Conservation (phyloP, 2,888 invertebrate species). For the Monoplex corrugatus region DNA sequence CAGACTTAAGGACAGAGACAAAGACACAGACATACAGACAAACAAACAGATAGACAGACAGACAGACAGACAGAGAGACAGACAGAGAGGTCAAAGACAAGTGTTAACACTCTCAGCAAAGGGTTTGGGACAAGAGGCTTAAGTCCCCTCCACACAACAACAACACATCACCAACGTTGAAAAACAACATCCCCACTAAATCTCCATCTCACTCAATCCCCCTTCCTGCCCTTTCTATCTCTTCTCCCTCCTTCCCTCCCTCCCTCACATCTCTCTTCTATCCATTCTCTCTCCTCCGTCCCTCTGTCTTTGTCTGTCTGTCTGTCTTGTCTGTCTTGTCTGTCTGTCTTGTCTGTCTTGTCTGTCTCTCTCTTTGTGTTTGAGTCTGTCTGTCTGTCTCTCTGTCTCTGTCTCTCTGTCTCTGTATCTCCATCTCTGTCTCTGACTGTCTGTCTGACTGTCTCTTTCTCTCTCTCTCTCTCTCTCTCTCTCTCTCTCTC, state of each 20-base stretch:
- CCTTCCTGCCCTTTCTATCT: background rate
- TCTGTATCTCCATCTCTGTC: background rate
- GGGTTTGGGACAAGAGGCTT: background rate
- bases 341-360: background rate
- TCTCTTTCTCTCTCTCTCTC: background rate
- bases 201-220: background rate
- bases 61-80: background rate
- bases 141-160: background rate
- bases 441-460: slow-evolving; percentile 2
- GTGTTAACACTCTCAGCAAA: no score
- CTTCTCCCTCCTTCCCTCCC: background rate
- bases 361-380: background rate
- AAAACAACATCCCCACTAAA: background rate
- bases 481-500: background rate
- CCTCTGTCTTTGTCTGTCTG: background rate
- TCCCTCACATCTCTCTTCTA: background rate
- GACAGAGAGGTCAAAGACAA: no score
- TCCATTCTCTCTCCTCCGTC: background rate
- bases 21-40: background rate
- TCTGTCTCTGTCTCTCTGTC: background rate
- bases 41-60: background rate
- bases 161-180: background rate
- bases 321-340: background rate
- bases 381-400: background rate
- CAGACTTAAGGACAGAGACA: background rate